phyloP scores from a whole-genome alignment of 2,797 vertebrate genomes.

The Salmo trutta region DNA sequence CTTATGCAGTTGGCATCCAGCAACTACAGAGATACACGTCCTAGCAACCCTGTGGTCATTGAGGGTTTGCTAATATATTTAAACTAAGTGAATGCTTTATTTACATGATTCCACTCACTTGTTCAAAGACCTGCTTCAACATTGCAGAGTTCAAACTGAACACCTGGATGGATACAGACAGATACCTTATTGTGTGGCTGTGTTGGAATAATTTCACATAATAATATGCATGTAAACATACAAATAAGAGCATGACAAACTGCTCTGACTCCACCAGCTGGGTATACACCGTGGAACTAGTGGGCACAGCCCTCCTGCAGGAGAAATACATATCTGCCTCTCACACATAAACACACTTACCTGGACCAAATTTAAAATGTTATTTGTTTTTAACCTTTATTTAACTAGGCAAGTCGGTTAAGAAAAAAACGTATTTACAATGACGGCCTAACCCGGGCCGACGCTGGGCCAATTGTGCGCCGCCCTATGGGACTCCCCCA shows the following conservation, averaged over 20 bases:
- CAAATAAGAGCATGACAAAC: slow-evolving; percentile 54
- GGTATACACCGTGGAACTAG: slow-evolving; percentile 89
- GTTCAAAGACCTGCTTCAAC: slow-evolving; percentile 73
- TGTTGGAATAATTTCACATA: no score
- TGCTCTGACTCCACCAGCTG: slow-evolving; percentile 90
- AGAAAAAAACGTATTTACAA: no score
- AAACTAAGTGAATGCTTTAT: neutral
- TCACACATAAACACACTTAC: slow-evolving; percentile 70
- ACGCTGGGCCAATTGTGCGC: no score
- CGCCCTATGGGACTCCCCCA: no score
- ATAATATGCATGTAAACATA: no score
- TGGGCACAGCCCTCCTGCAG: slow-evolving; percentile 81
- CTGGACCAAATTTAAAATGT: slow-evolving; percentile 79
- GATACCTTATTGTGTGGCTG: no score
- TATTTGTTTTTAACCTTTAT: no score
- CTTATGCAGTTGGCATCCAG: slow-evolving; percentile 82
- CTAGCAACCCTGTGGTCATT: neutral
- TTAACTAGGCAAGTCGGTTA: no score
- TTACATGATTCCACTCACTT: slow-evolving; percentile 61
- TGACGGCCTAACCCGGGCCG: no score
- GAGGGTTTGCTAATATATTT: neutral
- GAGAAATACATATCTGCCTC: neutral
- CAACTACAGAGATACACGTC: slow-evolving; percentile 69
- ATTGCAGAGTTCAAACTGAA: slow-evolving; percentile 74
- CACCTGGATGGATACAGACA: slow-evolving; percentile 61